These are phyloP conservation scores for Drosophila ambigua DNA, from an alignment of 1,140 invertebrate genomes.

Conservation along the genomic window DNA sequence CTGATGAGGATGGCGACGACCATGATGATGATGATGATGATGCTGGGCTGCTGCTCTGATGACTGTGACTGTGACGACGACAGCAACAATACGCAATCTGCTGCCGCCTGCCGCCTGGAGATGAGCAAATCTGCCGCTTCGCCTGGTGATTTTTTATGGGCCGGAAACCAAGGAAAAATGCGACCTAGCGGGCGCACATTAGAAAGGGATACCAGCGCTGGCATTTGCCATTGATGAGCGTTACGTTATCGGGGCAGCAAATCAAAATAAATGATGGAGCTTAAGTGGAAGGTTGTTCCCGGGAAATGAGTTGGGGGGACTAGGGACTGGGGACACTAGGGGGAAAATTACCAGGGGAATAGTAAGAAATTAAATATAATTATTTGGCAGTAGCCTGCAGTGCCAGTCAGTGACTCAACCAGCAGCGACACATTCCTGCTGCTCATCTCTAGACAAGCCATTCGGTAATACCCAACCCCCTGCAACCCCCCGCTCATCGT, in stretches of 20 bases:
- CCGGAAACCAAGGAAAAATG: too few relatives aligned
- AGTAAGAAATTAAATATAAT: not conserved
- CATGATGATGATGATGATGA: slow-evolving; percentile 50
- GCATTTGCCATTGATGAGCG: not conserved
- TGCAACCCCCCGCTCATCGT: slow-evolving; percentile 21
- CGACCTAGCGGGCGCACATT: not conserved
- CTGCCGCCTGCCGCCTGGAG: slow-evolving; percentile 5
- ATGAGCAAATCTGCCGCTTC: slow-evolving; percentile 10
- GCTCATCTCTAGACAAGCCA: slow-evolving; percentile 33
- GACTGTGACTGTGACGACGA: slow-evolving; percentile 45
- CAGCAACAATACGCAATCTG: slow-evolving; percentile 29
- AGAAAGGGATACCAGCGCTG: not conserved
- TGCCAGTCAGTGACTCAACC: not conserved
- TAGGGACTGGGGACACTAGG: too few relatives aligned
- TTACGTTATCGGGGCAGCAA: too few relatives aligned
- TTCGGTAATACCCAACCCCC: not conserved
- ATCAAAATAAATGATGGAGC: too few relatives aligned
- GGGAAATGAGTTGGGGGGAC: too few relatives aligned
- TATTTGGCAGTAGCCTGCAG: too few relatives aligned
- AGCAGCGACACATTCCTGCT: not conserved
- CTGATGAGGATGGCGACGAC: slow-evolving; percentile 49
- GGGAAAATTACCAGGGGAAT: not conserved
- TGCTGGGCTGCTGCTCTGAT: slow-evolving; percentile 28
- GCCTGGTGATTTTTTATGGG: not conserved
- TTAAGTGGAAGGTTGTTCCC: too few relatives aligned